These are phyloP conservation scores for Drosophila anomalata DNA, from an alignment of 2,888 invertebrate species.

Conservation along the genomic window DNA sequence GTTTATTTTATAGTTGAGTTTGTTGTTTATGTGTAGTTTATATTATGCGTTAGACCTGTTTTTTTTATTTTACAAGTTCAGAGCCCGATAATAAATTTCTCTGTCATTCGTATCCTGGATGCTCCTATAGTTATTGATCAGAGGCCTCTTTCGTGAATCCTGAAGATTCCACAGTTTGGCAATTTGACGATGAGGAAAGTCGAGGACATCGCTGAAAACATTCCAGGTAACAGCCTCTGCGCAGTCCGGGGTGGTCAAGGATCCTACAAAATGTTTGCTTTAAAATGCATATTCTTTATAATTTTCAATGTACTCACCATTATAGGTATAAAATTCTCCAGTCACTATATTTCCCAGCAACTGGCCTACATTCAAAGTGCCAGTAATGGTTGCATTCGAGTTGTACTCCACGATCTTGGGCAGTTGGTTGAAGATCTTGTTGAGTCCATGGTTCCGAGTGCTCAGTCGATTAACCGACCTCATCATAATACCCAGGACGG, in stretches of 20 bases:
- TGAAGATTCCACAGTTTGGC: constrained; percentile 46
- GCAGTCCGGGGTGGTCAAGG: constrained; percentile 89
- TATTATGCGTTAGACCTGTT: too few relatives aligned
- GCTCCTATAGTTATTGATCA: constrained; percentile 56
- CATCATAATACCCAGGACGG: constrained; percentile 87
- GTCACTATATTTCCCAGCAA: constrained; percentile 68
- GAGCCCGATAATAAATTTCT: constrained; percentile 37
- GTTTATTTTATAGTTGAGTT: too few relatives aligned
- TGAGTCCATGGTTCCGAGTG: constrained; percentile 45
- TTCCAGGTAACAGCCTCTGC: constrained; percentile 89
- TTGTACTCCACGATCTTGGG: constrained; percentile 52
- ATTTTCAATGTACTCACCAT: constrained; percentile 51
- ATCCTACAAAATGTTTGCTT: constrained; percentile 84
- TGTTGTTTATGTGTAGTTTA: too few relatives aligned
- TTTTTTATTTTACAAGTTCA: neutral
- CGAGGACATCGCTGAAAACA: constrained; percentile 85
- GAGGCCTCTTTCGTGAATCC: constrained; percentile 38
- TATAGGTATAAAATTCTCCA: constrained; percentile 70
- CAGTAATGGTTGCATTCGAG: constrained; percentile 51
- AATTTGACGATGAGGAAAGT: constrained; percentile 75
- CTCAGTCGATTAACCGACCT: constrained; percentile 76
- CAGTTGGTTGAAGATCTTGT: constrained; percentile 64
- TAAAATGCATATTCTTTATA: neutral
- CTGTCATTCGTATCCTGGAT: constrained; percentile 51
- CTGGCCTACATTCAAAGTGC: constrained; percentile 51